Evolutionary conservation across 2,113 vertebrate genomes (phyloP).

Genomic region (Tautogolabrus adspersus): DNA sequence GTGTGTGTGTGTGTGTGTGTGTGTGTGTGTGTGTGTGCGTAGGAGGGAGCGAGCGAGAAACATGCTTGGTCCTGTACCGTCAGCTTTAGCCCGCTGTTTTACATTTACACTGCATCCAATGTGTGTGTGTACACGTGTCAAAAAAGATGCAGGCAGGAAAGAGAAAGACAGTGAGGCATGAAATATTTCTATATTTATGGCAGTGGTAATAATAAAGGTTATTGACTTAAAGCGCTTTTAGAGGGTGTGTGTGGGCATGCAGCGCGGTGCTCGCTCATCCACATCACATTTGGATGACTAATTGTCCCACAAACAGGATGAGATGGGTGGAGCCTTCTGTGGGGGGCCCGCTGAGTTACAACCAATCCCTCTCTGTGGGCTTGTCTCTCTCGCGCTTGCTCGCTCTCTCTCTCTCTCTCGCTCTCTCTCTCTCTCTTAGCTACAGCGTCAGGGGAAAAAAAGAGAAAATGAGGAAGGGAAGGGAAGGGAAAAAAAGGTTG

Average conservation of each 20-base stretch:
- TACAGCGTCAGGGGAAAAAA: conserved; percentile 53
- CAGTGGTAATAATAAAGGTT: conserved; percentile 24
- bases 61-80: conserved; percentile 39
- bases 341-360: conserved; percentile 68
- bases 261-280: conserved; percentile 3
- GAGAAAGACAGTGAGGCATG: conserved; percentile 5
- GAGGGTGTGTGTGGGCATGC: conserved; percentile 13
- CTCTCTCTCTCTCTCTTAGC: conserved; percentile 14
- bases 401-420: too few relatives aligned
- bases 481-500: conserved; percentile 18
- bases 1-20: too few relatives aligned
- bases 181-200: conserved; percentile 25
- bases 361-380: conserved; percentile 71
- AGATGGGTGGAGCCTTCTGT: conserved; percentile 65
- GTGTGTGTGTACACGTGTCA: conserved; percentile 29
- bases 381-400: conserved; percentile 44
- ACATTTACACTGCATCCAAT: conserved; percentile 44
- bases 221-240: background rate
- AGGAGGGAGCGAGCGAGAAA: background rate
- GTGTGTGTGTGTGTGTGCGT: too few relatives aligned
- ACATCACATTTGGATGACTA: conserved; percentile 47
- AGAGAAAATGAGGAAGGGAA: conserved; percentile 65
- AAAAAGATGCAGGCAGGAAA: conserved; percentile 6
- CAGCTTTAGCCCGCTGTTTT: conserved; percentile 16
- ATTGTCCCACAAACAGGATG: conserved; percentile 63